Conservation (phyloP, 2,888 invertebrate species). For the Ochropacha duplaris region DNA sequence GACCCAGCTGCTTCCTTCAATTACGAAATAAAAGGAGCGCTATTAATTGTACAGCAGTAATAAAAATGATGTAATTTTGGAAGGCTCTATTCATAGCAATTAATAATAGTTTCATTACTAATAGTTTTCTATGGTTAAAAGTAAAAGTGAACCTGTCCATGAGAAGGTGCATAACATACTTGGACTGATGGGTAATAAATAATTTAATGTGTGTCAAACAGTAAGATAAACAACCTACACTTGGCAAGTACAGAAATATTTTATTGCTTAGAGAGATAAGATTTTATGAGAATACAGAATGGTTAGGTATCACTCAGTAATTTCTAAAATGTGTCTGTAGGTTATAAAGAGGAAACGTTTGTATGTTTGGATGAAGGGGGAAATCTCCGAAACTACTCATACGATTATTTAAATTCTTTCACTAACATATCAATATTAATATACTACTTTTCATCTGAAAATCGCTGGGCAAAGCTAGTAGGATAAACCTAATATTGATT, state of each 20-base stretch:
- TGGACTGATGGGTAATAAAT: conserved; percentile 1
- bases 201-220: conserved; percentile 5
- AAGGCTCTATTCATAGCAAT: conserved; percentile 8
- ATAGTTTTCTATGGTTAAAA: conserved; percentile 15
- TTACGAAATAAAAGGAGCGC: neutral
- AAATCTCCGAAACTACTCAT: too few relatives aligned
- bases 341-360: too few relatives aligned
- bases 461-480: too few relatives aligned
- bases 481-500: too few relatives aligned
- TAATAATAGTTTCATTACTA: conserved; percentile 27
- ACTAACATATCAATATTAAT: too few relatives aligned
- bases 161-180: conserved; percentile 8
- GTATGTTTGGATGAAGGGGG: too few relatives aligned
- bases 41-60: neutral
- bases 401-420: too few relatives aligned
- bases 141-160: conserved; percentile 15
- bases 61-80: neutral
- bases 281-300: too few relatives aligned
- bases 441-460: too few relatives aligned
- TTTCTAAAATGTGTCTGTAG: too few relatives aligned
- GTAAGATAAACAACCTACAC: neutral
- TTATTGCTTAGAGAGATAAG: too few relatives aligned
- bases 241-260: neutral
- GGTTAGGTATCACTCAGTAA: too few relatives aligned
- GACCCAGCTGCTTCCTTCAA: neutral